Conservation (phyloP, 2,797 vertebrate genomes). For the Myripristis murdjan region DNA sequence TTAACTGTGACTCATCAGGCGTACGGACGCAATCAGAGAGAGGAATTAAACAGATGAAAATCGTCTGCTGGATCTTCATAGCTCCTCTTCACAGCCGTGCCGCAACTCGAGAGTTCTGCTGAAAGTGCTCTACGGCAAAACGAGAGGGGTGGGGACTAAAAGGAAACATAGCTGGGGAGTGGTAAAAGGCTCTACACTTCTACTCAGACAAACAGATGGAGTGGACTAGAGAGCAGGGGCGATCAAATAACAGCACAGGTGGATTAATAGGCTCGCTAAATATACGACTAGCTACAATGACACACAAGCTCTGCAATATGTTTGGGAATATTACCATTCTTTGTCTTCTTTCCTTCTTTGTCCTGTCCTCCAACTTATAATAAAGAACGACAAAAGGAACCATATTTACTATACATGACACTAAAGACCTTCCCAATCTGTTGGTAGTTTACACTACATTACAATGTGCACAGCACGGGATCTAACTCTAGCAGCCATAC, state of each 20-base stretch:
- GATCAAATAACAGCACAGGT: constrained; percentile 66
- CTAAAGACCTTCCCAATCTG: constrained; percentile 29
- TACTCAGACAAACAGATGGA: constrained; percentile 74
- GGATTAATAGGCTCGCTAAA: constrained; percentile 50
- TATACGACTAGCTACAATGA: constrained; percentile 44
- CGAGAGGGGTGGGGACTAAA: constrained; percentile 18
- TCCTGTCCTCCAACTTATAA: constrained; percentile 68
- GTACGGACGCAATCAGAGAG: constrained; percentile 72
- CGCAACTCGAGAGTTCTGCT: constrained; percentile 55
- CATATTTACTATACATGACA: constrained; percentile 44
- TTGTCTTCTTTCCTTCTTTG: constrained; percentile 58
- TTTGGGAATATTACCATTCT: constrained; percentile 53
- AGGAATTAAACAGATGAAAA: constrained; percentile 76
- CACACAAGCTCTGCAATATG: constrained; percentile 31
- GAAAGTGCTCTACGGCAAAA: constrained; percentile 40
- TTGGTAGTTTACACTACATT: constrained; percentile 33
- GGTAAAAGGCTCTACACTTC: constrained; percentile 56
- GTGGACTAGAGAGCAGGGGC: constrained; percentile 52
- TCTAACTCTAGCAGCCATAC: constrained; percentile 71
- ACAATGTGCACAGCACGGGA: constrained; percentile 28
- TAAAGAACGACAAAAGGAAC: constrained; percentile 54
- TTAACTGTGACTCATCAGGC: constrained; percentile 81
- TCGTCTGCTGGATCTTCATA: constrained; percentile 72
- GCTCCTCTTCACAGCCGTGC: constrained; percentile 61
- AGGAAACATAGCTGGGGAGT: constrained; percentile 57